These are phyloP conservation scores for Mercenaria mercenaria DNA, from an alignment of 1,140 invertebrate species.

Conservation along the genomic window DNA sequence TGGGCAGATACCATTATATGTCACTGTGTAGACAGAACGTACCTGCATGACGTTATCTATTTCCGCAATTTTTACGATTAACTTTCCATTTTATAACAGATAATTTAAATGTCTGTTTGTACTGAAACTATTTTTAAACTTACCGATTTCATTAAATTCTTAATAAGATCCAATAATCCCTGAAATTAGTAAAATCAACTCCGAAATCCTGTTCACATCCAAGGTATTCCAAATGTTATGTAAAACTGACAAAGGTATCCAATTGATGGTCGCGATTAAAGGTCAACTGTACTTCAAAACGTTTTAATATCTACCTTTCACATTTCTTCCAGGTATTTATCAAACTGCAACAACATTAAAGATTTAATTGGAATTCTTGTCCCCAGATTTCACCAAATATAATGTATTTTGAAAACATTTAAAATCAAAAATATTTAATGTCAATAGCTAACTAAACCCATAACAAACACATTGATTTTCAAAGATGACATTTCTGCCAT, in stretches of 20 bases:
- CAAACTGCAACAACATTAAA: neutral
- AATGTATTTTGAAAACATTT: too few species aligned
- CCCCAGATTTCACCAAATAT: neutral
- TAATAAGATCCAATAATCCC: neutral
- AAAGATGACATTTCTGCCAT: too few species aligned
- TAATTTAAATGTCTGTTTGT: neutral
- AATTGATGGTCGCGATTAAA: constrained; percentile 21
- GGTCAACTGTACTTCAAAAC: constrained; percentile 1
- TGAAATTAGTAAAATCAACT: neutral
- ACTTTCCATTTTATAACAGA: neutral
- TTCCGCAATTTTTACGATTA: neutral
- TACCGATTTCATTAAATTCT: neutral
- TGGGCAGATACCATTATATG: neutral
- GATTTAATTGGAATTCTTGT: neutral
- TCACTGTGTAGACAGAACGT: neutral
- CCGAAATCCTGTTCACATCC: neutral
- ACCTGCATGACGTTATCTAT: constrained; percentile 2
- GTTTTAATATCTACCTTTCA: constrained; percentile 13
- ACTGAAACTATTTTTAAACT: neutral
- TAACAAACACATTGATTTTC: too few species aligned
- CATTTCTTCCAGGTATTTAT: neutral
- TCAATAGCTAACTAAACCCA: neutral
- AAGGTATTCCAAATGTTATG: constrained; percentile 37
- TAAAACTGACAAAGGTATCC: constrained; percentile 34
- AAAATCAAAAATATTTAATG: too few species aligned